Evolutionary conservation across 2,113 vertebrate species (phyloP).

Genomic region (Nesoenas mayeri): DNA sequence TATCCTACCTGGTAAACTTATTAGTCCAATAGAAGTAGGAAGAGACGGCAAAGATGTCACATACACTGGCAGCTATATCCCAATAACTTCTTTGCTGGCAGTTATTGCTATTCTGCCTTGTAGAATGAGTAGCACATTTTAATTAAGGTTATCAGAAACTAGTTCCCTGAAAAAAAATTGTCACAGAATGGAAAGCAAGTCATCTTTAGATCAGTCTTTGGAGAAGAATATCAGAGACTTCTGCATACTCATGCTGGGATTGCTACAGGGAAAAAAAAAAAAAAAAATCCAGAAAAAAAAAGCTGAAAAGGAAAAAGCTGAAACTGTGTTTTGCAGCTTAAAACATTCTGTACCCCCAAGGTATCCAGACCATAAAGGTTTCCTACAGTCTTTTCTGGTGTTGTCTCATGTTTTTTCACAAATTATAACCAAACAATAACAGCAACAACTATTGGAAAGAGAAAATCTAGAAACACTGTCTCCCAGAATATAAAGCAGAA

Average conservation of each 20-base stretch:
- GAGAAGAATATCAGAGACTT: background rate
- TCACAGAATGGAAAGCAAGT: background rate
- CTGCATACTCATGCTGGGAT: background rate
- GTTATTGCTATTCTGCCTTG: background rate
- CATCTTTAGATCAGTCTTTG: background rate
- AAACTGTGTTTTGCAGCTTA: background rate
- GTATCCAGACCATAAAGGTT: background rate
- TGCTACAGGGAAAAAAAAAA: background rate
- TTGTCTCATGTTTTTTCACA: background rate
- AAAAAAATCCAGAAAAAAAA: background rate
- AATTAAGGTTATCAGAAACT: background rate
- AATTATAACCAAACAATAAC: background rate
- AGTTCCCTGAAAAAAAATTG: background rate
- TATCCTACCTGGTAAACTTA: background rate
- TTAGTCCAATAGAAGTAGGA: background rate
- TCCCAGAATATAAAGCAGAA: background rate
- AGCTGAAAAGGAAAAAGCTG: background rate
- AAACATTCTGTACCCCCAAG: background rate
- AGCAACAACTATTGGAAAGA: background rate
- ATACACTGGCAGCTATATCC: background rate
- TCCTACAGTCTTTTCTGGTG: background rate
- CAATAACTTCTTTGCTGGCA: background rate
- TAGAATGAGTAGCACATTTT: background rate
- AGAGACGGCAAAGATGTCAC: rapidly evolving
- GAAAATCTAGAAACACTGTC: background rate